Percentiles rank a stretch among this genome's conserved stretches.
Conservation (phyloP, 2,113 vertebrate genomes). For the Prionailurus viverrinus region DNA sequence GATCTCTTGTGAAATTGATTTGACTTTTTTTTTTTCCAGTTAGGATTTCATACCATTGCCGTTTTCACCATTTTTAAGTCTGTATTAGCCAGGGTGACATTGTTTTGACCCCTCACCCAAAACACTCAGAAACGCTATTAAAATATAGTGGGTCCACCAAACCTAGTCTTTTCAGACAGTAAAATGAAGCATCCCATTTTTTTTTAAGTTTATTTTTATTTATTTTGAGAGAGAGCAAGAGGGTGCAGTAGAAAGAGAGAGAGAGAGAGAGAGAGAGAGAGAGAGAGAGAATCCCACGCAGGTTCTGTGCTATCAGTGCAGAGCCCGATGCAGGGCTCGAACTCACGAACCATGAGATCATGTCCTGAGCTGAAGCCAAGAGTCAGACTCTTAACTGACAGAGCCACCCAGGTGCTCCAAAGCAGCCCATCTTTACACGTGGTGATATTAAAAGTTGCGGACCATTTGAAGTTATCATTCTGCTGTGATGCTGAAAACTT, state of each 20-base stretch:
- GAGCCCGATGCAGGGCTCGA: no score
- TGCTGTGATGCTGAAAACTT: background rate
- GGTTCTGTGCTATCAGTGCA: no score
- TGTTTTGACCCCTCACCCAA: background rate
- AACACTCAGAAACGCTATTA: background rate
- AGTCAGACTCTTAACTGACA: no score
- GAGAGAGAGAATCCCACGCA: no score
- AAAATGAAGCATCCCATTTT: background rate
- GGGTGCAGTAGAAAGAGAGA: no score
- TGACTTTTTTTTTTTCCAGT: background rate
- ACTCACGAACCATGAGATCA: no score
- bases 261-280: no score
- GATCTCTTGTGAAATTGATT: slow-evolving; percentile 6
- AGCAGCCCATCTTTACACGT: background rate
- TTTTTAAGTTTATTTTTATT: background rate
- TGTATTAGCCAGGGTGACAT: background rate
- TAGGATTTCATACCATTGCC: background rate
- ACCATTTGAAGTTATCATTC: no score
- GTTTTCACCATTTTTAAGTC: background rate
- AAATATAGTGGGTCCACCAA: background rate
- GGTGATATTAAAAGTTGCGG: background rate
- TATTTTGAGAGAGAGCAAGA: no score
- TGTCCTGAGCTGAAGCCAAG: no score
- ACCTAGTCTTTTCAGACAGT: background rate
- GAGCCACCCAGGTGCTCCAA: no score